Evolutionary conservation across 2,888 invertebrate genomes (phyloP).

Genomic region (Scaptomyza flava): DNA sequence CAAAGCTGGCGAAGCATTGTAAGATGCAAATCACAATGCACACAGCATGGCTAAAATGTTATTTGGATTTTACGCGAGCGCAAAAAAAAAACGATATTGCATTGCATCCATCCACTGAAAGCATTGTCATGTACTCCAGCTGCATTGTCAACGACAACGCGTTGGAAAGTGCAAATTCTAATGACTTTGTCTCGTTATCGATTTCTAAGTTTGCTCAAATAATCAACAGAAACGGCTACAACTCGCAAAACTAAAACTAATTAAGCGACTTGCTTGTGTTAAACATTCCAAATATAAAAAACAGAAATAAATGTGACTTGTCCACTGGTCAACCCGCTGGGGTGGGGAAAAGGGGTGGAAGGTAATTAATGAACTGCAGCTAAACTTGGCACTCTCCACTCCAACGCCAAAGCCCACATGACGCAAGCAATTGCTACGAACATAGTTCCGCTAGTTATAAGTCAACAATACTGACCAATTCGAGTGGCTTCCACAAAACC

Average conservation of each 20-base stretch:
- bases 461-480: conserved; percentile 54
- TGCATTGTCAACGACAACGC: conserved; percentile 1
- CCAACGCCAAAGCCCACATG: conserved; percentile 54
- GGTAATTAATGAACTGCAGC: conserved; percentile 78
- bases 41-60: conserved; percentile 55
- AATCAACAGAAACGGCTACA: conserved; percentile 64
- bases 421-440: conserved; percentile 57
- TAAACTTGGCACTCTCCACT: conserved; percentile 6
- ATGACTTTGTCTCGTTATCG: conserved; percentile 78
- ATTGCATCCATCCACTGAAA: conserved; percentile 55
- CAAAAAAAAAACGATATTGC: conserved; percentile 29
- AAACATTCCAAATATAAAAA: conserved; percentile 24
- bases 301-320: conserved; percentile 12
- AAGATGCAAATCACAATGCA: conserved; percentile 73
- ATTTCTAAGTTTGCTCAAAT: conserved; percentile 74
- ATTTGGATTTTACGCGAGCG: conserved; percentile 55
- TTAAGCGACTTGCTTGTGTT: conserved; percentile 67
- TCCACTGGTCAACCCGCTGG: conserved; percentile 37
- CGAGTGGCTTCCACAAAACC: conserved; percentile 34
- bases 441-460: conserved; percentile 42
- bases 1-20: conserved; percentile 54
- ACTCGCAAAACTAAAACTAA: conserved; percentile 58
- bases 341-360: conserved; percentile 31
- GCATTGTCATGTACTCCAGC: conserved; percentile 66
- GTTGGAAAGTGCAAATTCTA: conserved; percentile 51